phyloP scores from a whole-genome alignment of 2,888 invertebrate species.

The Neoscelio sp. region DNA sequence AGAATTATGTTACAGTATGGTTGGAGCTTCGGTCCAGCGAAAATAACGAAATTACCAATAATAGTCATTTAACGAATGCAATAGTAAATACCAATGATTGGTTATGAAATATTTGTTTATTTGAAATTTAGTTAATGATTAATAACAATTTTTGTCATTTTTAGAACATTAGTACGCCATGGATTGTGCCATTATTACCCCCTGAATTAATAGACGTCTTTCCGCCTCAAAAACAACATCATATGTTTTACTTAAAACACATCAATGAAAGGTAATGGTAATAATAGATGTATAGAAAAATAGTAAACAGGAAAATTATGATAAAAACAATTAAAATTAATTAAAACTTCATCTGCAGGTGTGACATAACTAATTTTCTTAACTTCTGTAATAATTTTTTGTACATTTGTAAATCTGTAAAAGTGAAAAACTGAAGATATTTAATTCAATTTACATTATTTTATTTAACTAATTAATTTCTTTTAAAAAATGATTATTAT shows the following conservation, averaged over 20 bases:
- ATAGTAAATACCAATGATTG: slow-evolving; percentile 7
- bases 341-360: too few species aligned
- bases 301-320: neutral
- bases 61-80: neutral
- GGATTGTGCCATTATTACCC: slow-evolving; percentile 86
- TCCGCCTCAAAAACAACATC: slow-evolving; percentile 83
- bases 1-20: slow-evolving; percentile 83
- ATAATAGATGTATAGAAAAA: too few species aligned
- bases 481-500: too few species aligned
- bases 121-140: too few species aligned
- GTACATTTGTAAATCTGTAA: too few species aligned
- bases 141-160: slow-evolving; percentile 73
- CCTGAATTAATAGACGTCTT: slow-evolving; percentile 86
- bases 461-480: too few species aligned
- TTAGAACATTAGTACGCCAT: slow-evolving; percentile 84
- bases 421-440: too few species aligned
- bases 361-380: too few species aligned
- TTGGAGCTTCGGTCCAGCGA: slow-evolving; percentile 79
- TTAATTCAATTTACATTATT: too few species aligned
- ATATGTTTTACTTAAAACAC: slow-evolving; percentile 81
- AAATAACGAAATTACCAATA: slow-evolving; percentile 50
- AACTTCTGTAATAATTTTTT: too few species aligned
- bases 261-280: slow-evolving; percentile 35
- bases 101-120: slow-evolving; percentile 65
- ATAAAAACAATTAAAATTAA: neutral